Evolutionary conservation across 2,113 vertebrate species (phyloP).

Genomic region (Actenoides lindsayi): DNA sequence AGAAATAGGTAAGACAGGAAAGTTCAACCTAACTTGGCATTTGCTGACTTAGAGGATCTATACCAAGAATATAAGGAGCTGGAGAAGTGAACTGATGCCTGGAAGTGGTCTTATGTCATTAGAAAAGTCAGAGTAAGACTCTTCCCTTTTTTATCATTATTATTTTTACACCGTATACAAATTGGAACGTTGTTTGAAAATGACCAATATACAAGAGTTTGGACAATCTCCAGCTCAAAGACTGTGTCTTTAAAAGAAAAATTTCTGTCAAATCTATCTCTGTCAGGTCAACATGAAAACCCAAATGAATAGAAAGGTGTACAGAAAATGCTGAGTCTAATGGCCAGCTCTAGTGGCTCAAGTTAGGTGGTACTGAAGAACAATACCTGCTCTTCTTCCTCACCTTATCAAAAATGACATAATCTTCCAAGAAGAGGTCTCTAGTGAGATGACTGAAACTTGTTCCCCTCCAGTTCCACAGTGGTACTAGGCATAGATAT

Average conservation of each 20-base stretch:
- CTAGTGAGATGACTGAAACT: background rate
- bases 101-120: background rate
- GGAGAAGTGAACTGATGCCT: background rate
- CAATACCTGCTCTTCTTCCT: background rate
- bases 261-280: background rate
- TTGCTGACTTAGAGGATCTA: background rate
- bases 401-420: background rate
- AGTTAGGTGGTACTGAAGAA: background rate
- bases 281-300: background rate
- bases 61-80: background rate
- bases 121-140: background rate
- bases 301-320: background rate
- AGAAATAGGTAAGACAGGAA: slow-evolving; percentile 16
- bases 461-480: background rate
- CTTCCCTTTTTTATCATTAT: background rate
- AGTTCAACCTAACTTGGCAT: background rate
- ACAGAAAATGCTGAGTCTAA: background rate
- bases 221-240: background rate
- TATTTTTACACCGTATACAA: background rate
- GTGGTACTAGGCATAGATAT: background rate
- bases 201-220: background rate
- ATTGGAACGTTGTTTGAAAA: background rate
- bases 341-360: background rate
- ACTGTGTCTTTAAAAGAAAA: background rate
- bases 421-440: background rate